Evolutionary conservation across 2,888 invertebrate species (phyloP).

Genomic region (Orchesellides sinensis): DNA sequence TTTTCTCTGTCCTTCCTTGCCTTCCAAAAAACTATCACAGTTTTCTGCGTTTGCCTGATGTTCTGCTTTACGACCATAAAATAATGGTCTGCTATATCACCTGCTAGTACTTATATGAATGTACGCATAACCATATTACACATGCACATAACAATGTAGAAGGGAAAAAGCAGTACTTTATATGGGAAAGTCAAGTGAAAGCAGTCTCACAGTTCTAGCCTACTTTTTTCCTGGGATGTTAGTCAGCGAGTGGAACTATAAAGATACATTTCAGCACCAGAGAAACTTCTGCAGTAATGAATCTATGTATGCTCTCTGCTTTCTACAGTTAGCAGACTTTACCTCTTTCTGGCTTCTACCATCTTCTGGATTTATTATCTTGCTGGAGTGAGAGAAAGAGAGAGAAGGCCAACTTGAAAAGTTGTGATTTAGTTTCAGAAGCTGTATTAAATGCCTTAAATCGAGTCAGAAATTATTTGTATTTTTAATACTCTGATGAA

Average conservation of each 20-base stretch:
- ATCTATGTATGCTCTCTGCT: conserved; percentile 43
- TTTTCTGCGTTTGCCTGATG: conserved; percentile 44
- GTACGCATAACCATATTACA: background rate
- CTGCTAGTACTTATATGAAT: conserved; percentile 8
- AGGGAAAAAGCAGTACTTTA: conserved; percentile 9
- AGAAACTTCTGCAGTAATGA: conserved; percentile 65
- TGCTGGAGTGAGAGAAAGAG: conserved; percentile 9
- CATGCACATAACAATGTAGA: conserved; percentile 1
- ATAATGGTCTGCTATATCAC: conserved; percentile 44
- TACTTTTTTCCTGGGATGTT: conserved; percentile 27
- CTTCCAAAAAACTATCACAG: conserved; percentile 9
- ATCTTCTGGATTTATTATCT: conserved; percentile 54
- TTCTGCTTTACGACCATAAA: conserved; percentile 25
- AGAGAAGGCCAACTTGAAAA: conserved; percentile 5
- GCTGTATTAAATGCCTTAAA: conserved; percentile 21
- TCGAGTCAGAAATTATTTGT: no score
- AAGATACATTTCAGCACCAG: conserved; percentile 49
- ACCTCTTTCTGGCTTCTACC: conserved; percentile 26
- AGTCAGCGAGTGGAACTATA: conserved; percentile 37
- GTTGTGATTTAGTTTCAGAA: conserved; percentile 13
- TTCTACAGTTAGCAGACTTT: conserved; percentile 45
- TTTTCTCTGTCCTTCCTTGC: conserved; percentile 22
- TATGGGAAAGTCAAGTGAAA: conserved; percentile 21
- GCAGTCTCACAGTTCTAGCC: conserved; percentile 22
- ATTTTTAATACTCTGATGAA: no score